Conservation (phyloP, 2,888 invertebrate genomes). For the Drosophila fulvimacula region DNA sequence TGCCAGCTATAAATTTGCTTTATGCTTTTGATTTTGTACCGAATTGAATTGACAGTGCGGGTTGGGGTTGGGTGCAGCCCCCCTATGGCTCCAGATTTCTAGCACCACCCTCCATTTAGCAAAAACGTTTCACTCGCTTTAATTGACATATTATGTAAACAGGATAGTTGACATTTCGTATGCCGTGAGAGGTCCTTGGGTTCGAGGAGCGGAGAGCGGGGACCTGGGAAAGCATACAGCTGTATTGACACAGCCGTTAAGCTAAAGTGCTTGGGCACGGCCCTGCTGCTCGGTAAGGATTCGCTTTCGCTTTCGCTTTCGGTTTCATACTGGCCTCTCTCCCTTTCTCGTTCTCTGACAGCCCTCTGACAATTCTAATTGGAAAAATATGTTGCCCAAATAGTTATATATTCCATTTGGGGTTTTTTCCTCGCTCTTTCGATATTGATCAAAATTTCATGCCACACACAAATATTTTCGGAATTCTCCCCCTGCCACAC, state of each 20-base stretch:
- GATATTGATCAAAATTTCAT: slow-evolving; percentile 31
- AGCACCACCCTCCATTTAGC: slow-evolving; percentile 6
- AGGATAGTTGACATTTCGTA: slow-evolving; percentile 75
- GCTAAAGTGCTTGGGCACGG: slow-evolving; percentile 53
- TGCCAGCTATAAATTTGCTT: slow-evolving; percentile 53
- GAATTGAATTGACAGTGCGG: slow-evolving; percentile 51
- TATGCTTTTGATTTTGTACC: slow-evolving; percentile 43
- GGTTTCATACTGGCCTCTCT: too few relatives aligned
- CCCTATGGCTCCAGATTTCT: neutral
- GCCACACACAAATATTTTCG: slow-evolving; percentile 8
- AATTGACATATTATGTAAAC: slow-evolving; percentile 82
- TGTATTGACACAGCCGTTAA: slow-evolving; percentile 68
- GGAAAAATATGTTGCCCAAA: slow-evolving; percentile 66
- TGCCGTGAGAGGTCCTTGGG: slow-evolving; percentile 23
- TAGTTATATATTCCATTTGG: slow-evolving; percentile 32
- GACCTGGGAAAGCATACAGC: slow-evolving; percentile 57
- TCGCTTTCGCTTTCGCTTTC: slow-evolving; percentile 3
- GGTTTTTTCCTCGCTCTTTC: neutral
- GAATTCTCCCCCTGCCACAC: neutral
- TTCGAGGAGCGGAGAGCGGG: slow-evolving; percentile 28
- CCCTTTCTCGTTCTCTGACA: neutral
- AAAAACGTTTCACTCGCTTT: slow-evolving; percentile 43
- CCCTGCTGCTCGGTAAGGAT: slow-evolving; percentile 9
- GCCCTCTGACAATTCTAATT: slow-evolving; percentile 63
- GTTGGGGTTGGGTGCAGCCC: slow-evolving; percentile 15